Evolutionary conservation across 2,797 vertebrate species (phyloP), one percentile per base, ranked within the genome.

Genomic region (Petrocephalus sullivani): DNA sequence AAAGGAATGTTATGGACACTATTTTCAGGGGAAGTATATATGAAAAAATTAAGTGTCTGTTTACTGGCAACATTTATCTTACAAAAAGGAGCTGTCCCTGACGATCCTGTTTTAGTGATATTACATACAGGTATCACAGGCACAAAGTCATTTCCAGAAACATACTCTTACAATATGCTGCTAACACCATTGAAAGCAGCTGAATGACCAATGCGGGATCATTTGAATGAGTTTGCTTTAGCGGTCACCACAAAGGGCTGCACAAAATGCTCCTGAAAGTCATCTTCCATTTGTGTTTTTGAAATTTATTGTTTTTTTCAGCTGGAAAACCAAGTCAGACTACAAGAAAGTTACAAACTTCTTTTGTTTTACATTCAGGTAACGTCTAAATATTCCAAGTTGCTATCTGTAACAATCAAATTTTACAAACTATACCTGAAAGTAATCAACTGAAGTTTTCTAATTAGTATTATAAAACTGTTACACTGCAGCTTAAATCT

Each of bases 121-220:
- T 75, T 75, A 75, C 33, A 41, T 46, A 3, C 5, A n/a, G 37
- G 71, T 78, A 78, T 37, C 71, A 46, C 37, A 46, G 37, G 10
- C 37, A 78, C 71, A 78, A 78, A 78, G 71, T 19, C 0, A n/a
- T 54, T 95, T 95, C 94, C 93, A 92, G 94, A 95, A 95, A 88
- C 87, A 71, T 90, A 21, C 91, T 89, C 91, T 90, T 89, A 95
- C 94, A 95, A 93, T 93, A 92, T 91, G 90, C 90, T 54, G 53
- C 57, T 83, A 92, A 91, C 23, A 86, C 91, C 90, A 92, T 92
- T 95, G 93, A 94, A 56, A 8, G 5, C 51, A 37, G 16, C 54
- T 87, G 91, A 91, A 92, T 90, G 89, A 87, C 53, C n/a, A n/a
- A 51, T 88, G 85, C 61, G 10, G 33, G 58, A 86, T 86, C 7